Percentiles rank a stretch among this genome's conserved stretches.
Conservation (phyloP, 2,888 invertebrate genomes). For the Eutolmus rufibarbis region DNA sequence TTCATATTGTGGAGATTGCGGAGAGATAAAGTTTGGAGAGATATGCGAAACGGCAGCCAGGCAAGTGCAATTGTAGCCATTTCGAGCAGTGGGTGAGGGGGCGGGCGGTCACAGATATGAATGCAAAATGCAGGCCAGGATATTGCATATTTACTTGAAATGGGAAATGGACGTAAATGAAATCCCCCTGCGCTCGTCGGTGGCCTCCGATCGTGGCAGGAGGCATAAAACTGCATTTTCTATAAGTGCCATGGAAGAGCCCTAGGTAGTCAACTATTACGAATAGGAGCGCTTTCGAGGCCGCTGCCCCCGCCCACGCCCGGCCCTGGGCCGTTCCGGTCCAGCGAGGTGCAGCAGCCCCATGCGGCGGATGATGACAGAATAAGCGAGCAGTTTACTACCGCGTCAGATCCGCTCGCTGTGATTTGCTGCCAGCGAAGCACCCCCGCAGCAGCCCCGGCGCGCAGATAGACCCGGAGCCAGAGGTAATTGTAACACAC, state of each 20-base stretch:
- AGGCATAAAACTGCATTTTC: slow-evolving; percentile 45
- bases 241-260: slow-evolving; percentile 14
- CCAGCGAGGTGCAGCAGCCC: not conserved
- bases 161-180: slow-evolving; percentile 52
- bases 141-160: slow-evolving; percentile 52
- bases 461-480: not conserved
- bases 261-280: slow-evolving; percentile 13
- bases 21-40: slow-evolving; percentile 41
- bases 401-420: not conserved
- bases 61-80: slow-evolving; percentile 33
- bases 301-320: not conserved
- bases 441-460: not conserved
- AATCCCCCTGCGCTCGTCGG: slow-evolving; percentile 46
- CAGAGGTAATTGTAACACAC: slow-evolving; percentile 25
- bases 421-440: not conserved
- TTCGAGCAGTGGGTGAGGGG: not conserved
- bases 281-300: not conserved
- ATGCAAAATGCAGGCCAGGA: slow-evolving; percentile 46
- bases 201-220: slow-evolving; percentile 1
- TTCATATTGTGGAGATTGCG: slow-evolving; percentile 41
- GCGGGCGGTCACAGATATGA: slow-evolving; percentile 22
- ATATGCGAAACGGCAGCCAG: slow-evolving; percentile 23
- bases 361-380: not conserved
- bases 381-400: slow-evolving; percentile 20
- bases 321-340: not conserved